Percentiles rank a stretch among this genome's conserved stretches.
These are phyloP conservation scores for Drosophila monieri DNA, from an alignment of 2,888 invertebrate species.

Conservation along the genomic window DNA sequence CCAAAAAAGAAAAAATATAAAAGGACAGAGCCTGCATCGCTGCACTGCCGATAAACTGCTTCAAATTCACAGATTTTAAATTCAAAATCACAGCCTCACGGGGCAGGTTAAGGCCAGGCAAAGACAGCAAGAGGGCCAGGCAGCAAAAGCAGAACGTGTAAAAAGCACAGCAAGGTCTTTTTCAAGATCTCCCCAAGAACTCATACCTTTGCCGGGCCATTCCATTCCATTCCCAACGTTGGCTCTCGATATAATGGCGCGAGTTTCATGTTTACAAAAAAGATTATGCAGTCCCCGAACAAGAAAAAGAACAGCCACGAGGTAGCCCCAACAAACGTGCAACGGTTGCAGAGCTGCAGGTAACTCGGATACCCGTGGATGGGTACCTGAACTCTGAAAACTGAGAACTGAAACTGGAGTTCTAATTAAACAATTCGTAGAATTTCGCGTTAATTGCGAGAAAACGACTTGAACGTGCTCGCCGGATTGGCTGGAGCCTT, in stretches of 20 bases:
- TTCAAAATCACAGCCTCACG: conserved; percentile 73
- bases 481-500: conserved; percentile 35
- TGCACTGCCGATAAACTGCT: conserved; percentile 78
- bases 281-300: conserved; percentile 71
- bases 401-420: conserved; percentile 53
- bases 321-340: conserved; percentile 67
- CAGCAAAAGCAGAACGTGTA: conserved; percentile 39
- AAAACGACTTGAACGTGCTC: conserved; percentile 81
- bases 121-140: background rate
- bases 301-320: conserved; percentile 27
- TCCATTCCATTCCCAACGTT: conserved; percentile 42
- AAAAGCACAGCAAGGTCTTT: conserved; percentile 32
- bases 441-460: conserved; percentile 84
- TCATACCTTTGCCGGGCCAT: background rate
- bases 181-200: conserved; percentile 16
- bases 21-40: conserved; percentile 45
- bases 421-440: conserved; percentile 85
- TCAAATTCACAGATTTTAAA: conserved; percentile 83
- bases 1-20: conserved; percentile 1
- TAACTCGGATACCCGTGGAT: conserved; percentile 22
- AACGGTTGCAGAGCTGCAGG: conserved; percentile 38
- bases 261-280: conserved; percentile 83
- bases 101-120: conserved; percentile 49
- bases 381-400: conserved; percentile 28
- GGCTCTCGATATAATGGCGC: conserved; percentile 80